Evolutionary conservation across 2,113 vertebrate genomes (phyloP).

Genomic region (Gymnorhina tibicen): DNA sequence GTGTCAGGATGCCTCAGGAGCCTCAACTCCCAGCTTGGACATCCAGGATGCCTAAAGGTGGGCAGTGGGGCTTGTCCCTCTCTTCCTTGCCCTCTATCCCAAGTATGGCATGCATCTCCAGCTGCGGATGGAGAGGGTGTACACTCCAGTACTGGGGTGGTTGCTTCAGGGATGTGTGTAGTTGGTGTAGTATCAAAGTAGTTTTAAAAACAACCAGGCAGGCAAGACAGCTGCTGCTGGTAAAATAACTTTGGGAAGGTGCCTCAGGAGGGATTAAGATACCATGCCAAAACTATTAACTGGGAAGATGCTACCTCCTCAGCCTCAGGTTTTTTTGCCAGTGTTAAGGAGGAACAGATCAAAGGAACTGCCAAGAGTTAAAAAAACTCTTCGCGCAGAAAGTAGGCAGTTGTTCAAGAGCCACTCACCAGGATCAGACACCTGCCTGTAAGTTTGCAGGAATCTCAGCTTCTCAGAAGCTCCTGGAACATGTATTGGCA

Average conservation of each 20-base stretch:
- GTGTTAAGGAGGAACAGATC: neutral
- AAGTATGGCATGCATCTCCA: neutral
- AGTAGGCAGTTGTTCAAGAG: neutral
- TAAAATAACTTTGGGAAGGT: constrained; percentile 3
- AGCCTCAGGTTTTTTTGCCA: neutral
- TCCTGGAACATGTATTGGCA: neutral
- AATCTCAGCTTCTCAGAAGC: neutral
- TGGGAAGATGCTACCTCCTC: constrained; percentile 1
- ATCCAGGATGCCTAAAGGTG: neutral
- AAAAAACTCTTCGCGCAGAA: neutral
- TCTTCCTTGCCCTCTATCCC: neutral
- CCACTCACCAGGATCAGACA: neutral
- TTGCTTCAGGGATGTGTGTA: neutral
- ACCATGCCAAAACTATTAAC: neutral
- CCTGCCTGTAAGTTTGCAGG: neutral
- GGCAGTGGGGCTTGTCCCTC: rapidly evolving
- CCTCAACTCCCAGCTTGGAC: neutral
- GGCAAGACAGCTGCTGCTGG: neutral
- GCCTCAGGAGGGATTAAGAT: constrained; percentile 8
- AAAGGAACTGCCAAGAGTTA: constrained; percentile 22
- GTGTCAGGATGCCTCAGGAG: neutral
- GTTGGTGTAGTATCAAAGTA: neutral
- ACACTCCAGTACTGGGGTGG: neutral
- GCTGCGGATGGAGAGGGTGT: neutral
- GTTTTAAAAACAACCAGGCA: neutral